phyloP scores from a whole-genome alignment of 2,113 vertebrate species.

The Myotis brandtii region DNA sequence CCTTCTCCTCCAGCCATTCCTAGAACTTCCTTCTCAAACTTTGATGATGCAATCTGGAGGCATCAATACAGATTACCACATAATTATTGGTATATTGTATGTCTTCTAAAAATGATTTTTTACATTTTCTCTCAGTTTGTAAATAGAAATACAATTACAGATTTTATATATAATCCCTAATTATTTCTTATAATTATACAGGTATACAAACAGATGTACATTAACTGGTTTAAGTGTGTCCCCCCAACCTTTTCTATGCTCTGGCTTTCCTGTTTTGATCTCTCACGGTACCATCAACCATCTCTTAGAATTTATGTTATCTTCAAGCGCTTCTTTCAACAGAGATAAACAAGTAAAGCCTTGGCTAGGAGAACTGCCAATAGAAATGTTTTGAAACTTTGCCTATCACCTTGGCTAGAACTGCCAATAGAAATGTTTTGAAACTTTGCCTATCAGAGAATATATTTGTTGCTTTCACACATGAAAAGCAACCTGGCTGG shows the following conservation, averaged over 20 bases:
- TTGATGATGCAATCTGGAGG: background rate
- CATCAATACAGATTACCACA: background rate
- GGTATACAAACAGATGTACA: background rate
- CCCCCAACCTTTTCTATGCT: background rate
- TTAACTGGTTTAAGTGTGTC: background rate
- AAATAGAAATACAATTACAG: background rate
- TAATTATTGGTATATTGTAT: background rate
- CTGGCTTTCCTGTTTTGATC: conserved; percentile 1
- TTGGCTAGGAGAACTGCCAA: background rate
- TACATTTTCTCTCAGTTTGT: background rate
- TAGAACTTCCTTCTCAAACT: conserved; percentile 41
- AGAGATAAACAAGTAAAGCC: background rate
- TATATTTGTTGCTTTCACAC: background rate
- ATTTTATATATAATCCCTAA: background rate
- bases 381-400: background rate
- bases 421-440: background rate
- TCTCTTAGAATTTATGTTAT: background rate
- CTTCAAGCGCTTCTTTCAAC: background rate
- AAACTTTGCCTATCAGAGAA: background rate
- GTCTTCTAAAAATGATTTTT: conserved; percentile 34
- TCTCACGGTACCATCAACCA: background rate
- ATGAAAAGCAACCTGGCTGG: conserved; percentile 26
- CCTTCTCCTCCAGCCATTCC: background rate
- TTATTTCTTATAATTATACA: conserved; percentile 4
- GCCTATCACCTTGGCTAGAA: background rate